Percentiles rank a stretch among this genome's conserved stretches.
Conservation (phyloP, 2,113 vertebrate genomes). For the Gavia stellata region DNA sequence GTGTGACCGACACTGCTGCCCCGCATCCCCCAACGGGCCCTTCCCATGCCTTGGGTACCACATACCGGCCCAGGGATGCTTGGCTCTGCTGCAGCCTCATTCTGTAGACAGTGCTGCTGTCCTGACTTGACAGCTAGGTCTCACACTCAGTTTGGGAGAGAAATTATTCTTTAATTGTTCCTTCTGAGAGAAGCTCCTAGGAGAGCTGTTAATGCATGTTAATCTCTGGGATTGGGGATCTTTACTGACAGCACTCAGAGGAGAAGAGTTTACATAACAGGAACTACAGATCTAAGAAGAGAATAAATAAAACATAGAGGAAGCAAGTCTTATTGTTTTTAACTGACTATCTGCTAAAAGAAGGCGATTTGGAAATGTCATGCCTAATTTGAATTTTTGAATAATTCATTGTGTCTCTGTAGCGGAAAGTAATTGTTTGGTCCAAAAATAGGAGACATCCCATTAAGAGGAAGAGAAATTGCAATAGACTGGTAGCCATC, state of each 20-base stretch:
- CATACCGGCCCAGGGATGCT: rapidly evolving
- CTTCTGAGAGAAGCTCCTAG: not conserved
- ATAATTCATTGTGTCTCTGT: slow-evolving; percentile 38
- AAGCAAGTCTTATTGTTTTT: not conserved
- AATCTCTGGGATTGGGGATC: not conserved
- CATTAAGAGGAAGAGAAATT: slow-evolving; percentile 38
- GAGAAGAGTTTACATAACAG: not conserved
- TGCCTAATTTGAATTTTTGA: slow-evolving; percentile 50
- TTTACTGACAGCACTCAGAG: not conserved
- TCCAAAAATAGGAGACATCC: slow-evolving; percentile 47
- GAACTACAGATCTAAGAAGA: not conserved
- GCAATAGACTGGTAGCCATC: slow-evolving; percentile 27
- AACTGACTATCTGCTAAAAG: slow-evolving; percentile 29
- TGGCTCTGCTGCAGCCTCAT: not conserved
- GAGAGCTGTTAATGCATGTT: not conserved
- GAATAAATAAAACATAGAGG: not conserved
- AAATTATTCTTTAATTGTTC: not conserved
- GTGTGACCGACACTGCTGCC: not conserved
- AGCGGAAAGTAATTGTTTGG: slow-evolving; percentile 36
- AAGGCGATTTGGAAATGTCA: slow-evolving; percentile 31
- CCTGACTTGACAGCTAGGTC: not conserved
- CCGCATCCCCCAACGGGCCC: rapidly evolving
- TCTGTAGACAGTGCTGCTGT: not conserved
- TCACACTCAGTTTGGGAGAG: not conserved
- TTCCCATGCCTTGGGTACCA: not conserved